Evolutionary conservation across 1,140 invertebrate genomes (phyloP), one percentile per base, ranked within the genome.

Genomic region (Condylostylus longicornis): DNA sequence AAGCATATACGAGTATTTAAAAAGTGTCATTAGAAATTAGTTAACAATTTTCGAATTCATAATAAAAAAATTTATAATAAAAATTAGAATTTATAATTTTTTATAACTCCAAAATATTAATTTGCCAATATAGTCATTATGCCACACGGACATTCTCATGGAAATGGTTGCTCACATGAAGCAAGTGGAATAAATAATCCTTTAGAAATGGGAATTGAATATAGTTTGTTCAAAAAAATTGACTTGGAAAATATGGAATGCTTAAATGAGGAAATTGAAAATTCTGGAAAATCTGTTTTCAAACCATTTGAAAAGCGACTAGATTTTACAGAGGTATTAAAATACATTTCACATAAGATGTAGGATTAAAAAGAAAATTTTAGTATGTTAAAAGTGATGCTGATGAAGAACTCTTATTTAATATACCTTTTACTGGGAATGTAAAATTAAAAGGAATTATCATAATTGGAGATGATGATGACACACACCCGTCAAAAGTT

Each of bases 381-480:
- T 57, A 94, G 84, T 89, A 67, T 72, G 91, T 96, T 1, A 80
- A 94, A 66, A 94, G 89, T 67, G 90, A 95, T 72, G 77, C 73
- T 9, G 91, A 96, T 69, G 81, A 87, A 63, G 91, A 96, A 66
- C 64, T 97, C 5, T 62, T 96, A 1, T 90, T 96, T 54, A 94
- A 94, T 61, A 88, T 97, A 51, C 90, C 90, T 38, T 95, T 96
- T 56, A 89, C 85, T 29, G 91, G 89, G 15, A 87, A 87, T 68
- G 70, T 97, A 1, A 96, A 96, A 63, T 63, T 97, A 29, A 95
- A 94, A 65, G 89, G 89, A 17, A 77, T 97, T 29, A 87, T 90
- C 47, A 63, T 97, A 30, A 73, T 83, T 47, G 91, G 88, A 14
- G 84, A 83, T 49, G 78, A 90, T 60, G 75, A 82, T 49, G 73